A percentile compares a stretch with the other conserved stretches of the same genome.
phyloP scores from a whole-genome alignment of 1,140 invertebrate genomes.

The Mesaphorura yosii region DNA sequence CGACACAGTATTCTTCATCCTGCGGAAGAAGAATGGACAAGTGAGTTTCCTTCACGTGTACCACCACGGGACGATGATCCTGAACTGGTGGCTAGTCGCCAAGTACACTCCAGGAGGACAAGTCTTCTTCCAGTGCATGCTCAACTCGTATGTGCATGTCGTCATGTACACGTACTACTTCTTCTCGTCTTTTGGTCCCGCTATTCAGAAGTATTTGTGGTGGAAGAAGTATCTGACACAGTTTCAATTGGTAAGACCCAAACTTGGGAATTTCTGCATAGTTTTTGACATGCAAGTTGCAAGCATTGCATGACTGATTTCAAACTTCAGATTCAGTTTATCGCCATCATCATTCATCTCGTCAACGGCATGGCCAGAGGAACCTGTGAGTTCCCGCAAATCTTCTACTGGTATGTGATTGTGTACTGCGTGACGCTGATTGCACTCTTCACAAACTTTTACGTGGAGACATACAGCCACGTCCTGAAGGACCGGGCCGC shows the following conservation, averaged over 20 bases:
- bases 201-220: slow-evolving; percentile 73
- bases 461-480: slow-evolving; percentile 37
- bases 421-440: slow-evolving; percentile 38
- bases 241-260: slow-evolving; percentile 60
- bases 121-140: slow-evolving; percentile 36
- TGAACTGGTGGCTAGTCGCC: slow-evolving; percentile 89
- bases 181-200: slow-evolving; percentile 75
- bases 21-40: slow-evolving; percentile 83
- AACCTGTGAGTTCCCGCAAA: slow-evolving; percentile 38
- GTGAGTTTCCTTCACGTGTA: slow-evolving; percentile 90
- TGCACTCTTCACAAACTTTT: slow-evolving; percentile 41
- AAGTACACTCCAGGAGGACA: slow-evolving; percentile 74
- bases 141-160: slow-evolving; percentile 90
- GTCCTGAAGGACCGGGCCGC: slow-evolving; percentile 9
- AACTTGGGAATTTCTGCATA: too few species aligned
- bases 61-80: slow-evolving; percentile 90
- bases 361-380: slow-evolving; percentile 28
- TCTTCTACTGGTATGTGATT: slow-evolving; percentile 35
- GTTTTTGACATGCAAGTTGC: too few species aligned
- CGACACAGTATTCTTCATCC: slow-evolving; percentile 86
- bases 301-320: not conserved
- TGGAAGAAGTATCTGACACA: slow-evolving; percentile 86
- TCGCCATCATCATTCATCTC: slow-evolving; percentile 30
- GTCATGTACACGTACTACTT: slow-evolving; percentile 90
- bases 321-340: slow-evolving; percentile 31